Evolutionary conservation across 2,113 vertebrate species (phyloP), one percentile per base, ranked within the genome.

Genomic region (Pachycephala philippinensis): DNA sequence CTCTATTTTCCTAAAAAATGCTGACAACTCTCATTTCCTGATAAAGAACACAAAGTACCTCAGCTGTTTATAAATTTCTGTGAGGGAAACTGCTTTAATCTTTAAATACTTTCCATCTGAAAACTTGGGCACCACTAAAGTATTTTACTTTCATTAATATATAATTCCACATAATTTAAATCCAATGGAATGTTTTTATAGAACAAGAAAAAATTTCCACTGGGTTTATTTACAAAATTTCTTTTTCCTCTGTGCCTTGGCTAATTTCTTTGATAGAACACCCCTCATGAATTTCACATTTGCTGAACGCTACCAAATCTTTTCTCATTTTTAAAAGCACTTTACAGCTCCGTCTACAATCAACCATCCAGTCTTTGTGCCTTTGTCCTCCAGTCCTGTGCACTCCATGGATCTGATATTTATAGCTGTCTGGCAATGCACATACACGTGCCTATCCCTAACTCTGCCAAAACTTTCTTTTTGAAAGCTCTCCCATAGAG

Each of bases 151-250:
- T 86, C 71, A 88, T 93, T 90, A 91, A 94, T 74, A 88, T 20
- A n/a, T 69, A 83, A 91, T 85, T 93, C 42, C 24, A 40, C 81
- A 83, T 83, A 86, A 83, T 83, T 91, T 93, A 72, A 90, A 85
- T 83, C 50, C 50, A 88, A 54, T 31, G 47, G 45, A 90, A 91
- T 47, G 31, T 54, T 94, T 96, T 95, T 79, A 88, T 23, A 87
- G 61, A 79, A 85, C 39, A 63, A 49, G 50, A 86, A 96, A 96
- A 44, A 80, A 42, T 27, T 94, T 97, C 88, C 78, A 86, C 81
- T 78, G 63, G 13, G 39, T 95, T 92, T 93, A 90, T 92, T 95
- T 92, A 93, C 64, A 93, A 97, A 97, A 96, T 94, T 89, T 94
- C 90, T 91, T 71, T 87, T 87, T 92, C 76, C 7, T 9, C 77